Evolutionary conservation across 2,888 invertebrate species (phyloP).

Genomic region (Agrilus cyanescens): DNA sequence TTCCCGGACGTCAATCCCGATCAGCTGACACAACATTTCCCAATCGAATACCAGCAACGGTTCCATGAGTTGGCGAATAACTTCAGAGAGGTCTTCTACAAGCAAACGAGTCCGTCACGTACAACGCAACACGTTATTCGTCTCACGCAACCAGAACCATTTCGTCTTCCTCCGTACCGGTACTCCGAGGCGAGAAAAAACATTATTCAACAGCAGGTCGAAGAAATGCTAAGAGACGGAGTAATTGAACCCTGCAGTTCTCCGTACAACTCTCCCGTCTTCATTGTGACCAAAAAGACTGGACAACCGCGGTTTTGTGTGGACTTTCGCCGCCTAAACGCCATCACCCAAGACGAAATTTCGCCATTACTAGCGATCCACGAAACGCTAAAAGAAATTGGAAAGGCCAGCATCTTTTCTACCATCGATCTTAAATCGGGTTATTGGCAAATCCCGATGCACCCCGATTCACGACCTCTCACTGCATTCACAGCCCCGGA

Average conservation of each 20-base stretch:
- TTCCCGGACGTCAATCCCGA: not conserved
- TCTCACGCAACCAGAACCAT: slow-evolving; percentile 5
- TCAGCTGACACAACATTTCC: not conserved
- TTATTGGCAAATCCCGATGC: slow-evolving; percentile 25
- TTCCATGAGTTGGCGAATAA: not conserved
- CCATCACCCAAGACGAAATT: slow-evolving; percentile 8
- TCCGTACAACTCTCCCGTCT: slow-evolving; percentile 12
- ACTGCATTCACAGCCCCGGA: too few species aligned
- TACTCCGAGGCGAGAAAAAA: slow-evolving; percentile 12
- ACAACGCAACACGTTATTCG: not conserved
- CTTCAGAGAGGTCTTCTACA: not conserved
- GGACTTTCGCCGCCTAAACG: slow-evolving; percentile 16
- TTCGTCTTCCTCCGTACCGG: slow-evolving; percentile 15
- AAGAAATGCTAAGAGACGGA: slow-evolving; percentile 14
- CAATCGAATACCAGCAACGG: not conserved
- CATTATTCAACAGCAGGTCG: slow-evolving; percentile 12
- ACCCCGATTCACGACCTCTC: too few species aligned
- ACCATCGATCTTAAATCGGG: slow-evolving; percentile 22
- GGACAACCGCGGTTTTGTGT: slow-evolving; percentile 15
- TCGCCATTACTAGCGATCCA: slow-evolving; percentile 17
- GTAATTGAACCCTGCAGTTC: slow-evolving; percentile 15
- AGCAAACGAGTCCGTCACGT: not conserved
- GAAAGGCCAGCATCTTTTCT: slow-evolving; percentile 20
- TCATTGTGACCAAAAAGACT: slow-evolving; percentile 16
- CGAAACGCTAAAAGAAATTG: slow-evolving; percentile 17